A percentile compares a stretch with the other conserved stretches of the same genome.
Evolutionary conservation across 2,888 invertebrate genomes (phyloP).

Genomic region (Zygothrica quintamaculata): DNA sequence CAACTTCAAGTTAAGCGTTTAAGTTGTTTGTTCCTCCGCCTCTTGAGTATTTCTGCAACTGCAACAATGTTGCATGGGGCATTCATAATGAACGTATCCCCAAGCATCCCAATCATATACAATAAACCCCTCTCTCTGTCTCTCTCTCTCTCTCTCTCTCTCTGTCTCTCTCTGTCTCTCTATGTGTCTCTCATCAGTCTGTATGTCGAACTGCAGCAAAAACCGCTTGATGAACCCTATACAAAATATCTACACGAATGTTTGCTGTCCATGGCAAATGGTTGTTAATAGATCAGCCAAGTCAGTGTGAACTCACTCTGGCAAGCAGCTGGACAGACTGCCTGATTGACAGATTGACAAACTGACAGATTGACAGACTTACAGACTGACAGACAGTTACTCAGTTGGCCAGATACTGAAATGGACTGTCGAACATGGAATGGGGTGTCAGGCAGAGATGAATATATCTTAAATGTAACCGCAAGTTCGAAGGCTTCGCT

Average conservation of each 20-base stretch:
- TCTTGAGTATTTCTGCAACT: slow-evolving; percentile 69
- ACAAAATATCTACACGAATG: slow-evolving; percentile 29
- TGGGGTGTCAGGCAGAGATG: background rate
- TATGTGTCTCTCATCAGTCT: too few species aligned
- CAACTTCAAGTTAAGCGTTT: slow-evolving; percentile 72
- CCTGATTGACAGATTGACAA: background rate
- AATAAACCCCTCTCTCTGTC: background rate
- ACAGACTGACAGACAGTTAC: background rate
- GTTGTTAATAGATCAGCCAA: slow-evolving; percentile 73
- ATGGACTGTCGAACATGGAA: slow-evolving; percentile 13
- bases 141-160: too few species aligned
- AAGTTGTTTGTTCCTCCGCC: slow-evolving; percentile 76
- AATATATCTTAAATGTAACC: slow-evolving; percentile 23
- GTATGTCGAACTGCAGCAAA: slow-evolving; percentile 5
- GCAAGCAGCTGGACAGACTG: slow-evolving; percentile 18
- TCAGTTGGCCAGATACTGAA: background rate
- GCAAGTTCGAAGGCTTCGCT: slow-evolving; percentile 26
- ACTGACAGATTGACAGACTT: slow-evolving; percentile 11
- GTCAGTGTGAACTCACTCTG: slow-evolving; percentile 61
- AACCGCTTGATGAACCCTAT: slow-evolving; percentile 15
- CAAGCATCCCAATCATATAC: background rate
- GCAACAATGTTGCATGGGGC: slow-evolving; percentile 72
- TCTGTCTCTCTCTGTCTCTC: too few species aligned
- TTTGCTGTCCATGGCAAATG: slow-evolving; percentile 40
- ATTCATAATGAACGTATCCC: slow-evolving; percentile 61